Evolutionary conservation across 2,797 vertebrate genomes (phyloP).

Genomic region (Pantherophis alleghaniensis): DNA sequence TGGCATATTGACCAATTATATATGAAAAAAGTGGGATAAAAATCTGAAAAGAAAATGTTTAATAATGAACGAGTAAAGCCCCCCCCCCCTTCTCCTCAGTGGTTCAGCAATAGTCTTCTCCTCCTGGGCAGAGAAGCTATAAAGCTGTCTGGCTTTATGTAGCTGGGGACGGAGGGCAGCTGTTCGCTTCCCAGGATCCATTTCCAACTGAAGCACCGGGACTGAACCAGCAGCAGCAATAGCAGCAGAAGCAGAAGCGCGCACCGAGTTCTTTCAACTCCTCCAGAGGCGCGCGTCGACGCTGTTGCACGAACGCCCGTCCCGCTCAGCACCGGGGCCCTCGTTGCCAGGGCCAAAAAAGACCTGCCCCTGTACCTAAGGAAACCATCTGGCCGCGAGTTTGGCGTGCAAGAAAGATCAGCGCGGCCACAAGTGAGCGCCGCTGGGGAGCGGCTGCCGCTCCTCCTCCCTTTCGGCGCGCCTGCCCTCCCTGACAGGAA

Average conservation of each 20-base stretch:
- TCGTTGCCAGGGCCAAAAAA: too few species aligned
- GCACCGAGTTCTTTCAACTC: neutral
- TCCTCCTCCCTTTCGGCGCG: conserved; percentile 42
- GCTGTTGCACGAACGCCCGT: neutral
- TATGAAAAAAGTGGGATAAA: neutral
- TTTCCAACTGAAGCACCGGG: neutral
- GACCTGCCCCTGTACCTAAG: neutral
- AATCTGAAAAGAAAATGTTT: neutral
- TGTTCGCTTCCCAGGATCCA: neutral
- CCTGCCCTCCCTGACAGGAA: conserved; percentile 11
- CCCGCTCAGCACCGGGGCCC: neutral
- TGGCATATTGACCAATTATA: neutral
- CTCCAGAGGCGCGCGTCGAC: neutral
- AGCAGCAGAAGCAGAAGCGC: neutral
- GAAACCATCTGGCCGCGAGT: neutral
- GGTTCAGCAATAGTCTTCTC: neutral
- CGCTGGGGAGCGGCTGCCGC: neutral
- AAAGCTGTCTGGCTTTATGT: neutral
- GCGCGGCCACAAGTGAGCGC: neutral
- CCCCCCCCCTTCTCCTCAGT: too few species aligned
- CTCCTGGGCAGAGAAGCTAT: neutral
- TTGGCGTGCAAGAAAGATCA: neutral
- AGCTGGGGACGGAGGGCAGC: neutral
- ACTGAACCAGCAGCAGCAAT: neutral
- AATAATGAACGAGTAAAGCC: neutral